Evolutionary conservation across 2,113 vertebrate genomes (phyloP).

Genomic region (Nanorana parkeri): DNA sequence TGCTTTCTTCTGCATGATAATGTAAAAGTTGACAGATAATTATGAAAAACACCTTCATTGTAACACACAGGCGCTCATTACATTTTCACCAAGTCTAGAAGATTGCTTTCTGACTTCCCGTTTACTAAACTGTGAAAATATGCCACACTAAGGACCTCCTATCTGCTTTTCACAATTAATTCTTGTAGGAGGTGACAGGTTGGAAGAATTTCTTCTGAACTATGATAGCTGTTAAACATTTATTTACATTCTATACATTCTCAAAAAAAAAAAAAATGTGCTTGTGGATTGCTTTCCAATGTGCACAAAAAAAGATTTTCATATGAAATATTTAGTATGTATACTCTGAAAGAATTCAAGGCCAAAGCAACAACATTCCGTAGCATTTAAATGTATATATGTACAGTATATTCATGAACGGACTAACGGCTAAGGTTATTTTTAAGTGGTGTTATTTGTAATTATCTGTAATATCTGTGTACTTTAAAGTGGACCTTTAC

Average conservation of each 20-base stretch:
- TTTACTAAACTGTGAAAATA: constrained; percentile 18
- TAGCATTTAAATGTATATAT: no score
- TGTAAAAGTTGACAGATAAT: not conserved
- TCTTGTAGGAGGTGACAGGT: not conserved
- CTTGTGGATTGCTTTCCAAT: no score
- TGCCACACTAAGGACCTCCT: constrained; percentile 14
- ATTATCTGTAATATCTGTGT: no score
- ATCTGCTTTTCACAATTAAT: not conserved
- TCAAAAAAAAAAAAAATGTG: not conserved
- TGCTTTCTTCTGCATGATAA: no score
- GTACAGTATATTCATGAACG: no score
- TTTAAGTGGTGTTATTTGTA: no score
- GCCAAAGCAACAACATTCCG: no score
- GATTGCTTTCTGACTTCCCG: not conserved
- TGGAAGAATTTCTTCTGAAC: constrained; percentile 2
- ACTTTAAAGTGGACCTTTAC: no score
- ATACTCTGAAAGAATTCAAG: no score
- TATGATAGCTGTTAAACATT: not conserved
- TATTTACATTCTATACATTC: not conserved
- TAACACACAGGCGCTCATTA: not conserved
- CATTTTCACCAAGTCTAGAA: not conserved
- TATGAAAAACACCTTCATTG: not conserved
- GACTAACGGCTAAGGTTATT: no score
- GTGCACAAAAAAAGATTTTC: no score
- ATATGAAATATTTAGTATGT: no score